phyloP scores from a whole-genome alignment of 2,888 invertebrate species.

The Actias luna region DNA sequence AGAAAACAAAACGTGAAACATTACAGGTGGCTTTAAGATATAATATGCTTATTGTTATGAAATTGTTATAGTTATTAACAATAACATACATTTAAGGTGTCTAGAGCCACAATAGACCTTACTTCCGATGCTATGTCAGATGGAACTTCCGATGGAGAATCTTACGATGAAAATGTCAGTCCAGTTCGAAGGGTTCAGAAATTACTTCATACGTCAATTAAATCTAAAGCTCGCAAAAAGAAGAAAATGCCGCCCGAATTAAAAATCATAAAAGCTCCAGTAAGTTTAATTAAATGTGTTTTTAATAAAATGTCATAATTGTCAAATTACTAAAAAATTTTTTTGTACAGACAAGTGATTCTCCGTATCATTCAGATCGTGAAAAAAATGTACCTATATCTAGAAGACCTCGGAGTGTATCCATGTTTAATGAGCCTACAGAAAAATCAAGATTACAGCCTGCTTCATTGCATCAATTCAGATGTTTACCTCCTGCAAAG shows the following conservation, averaged over 20 bases:
- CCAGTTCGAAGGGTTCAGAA: conserved; percentile 71
- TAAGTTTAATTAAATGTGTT: conserved; percentile 35
- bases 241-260: conserved; percentile 80
- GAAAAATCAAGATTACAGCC: conserved; percentile 69
- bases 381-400: conserved; percentile 61
- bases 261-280: conserved; percentile 72
- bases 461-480: conserved; percentile 77
- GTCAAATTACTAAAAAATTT: background rate
- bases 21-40: conserved; percentile 69
- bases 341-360: conserved; percentile 70
- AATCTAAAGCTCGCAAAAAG: conserved; percentile 66
- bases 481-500: conserved; percentile 73
- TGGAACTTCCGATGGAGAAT: conserved; percentile 83
- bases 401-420: conserved; percentile 71
- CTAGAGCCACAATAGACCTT: conserved; percentile 81
- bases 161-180: conserved; percentile 69
- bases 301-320: background rate
- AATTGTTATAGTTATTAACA: background rate
- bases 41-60: background rate
- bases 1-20: conserved; percentile 78
- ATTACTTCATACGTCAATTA: conserved; percentile 58
- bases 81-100: conserved; percentile 65
- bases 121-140: conserved; percentile 87
- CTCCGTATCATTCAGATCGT: conserved; percentile 70
- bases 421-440: conserved; percentile 68